Base-by-base conservation (phyloP, 2,888 invertebrate species). In the Melinaea menophilus region DNA sequence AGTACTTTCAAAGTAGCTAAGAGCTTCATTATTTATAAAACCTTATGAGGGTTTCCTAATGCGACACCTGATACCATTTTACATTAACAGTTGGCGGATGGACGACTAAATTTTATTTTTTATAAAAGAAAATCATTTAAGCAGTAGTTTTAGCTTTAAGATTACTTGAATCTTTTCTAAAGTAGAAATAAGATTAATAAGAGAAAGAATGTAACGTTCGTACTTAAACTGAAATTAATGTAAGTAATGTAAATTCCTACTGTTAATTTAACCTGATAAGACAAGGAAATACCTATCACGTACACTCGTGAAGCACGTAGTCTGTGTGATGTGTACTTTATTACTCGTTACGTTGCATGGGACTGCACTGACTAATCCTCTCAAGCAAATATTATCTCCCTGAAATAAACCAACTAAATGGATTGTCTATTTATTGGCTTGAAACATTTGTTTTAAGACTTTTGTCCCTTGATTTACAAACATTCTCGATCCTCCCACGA, bases 251-350 rank as follows among this genome's bases (percentile, higher is more conserved):
- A 56, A 67, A 67, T 65, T 22, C 22, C 22, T 22, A 22, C 71
- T 72, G 73, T 65, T 67, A 65, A 65, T 65, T 63, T 63, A 60
- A 31, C 37, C 48, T 54, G 46, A 66, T 62, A 57, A 61, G 62
- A 62, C 61, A 68, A 67, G 79, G 79, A 82, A 84, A 83, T 22
- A 22, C 22, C 62, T 68, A 69, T 70, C 73, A 77, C 74, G 73
- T 75, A 71, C 68, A 77, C 75, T 81, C 79, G 71, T 75, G 75
- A 74, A 75, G 79, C 85, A 86, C 87, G 85, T 84, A 81, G 69
- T 71, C 71, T 72, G 73, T 79, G 79, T 82, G 85, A 84, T 85
- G 86, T 82, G 82, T 81, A 79, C 80, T 85, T 87, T 88, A 88
- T 85, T 85, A 22, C 22, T 22, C 22, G 1, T 22, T 22, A 22